These are phyloP conservation scores for Caradrina kadenii DNA, from an alignment of 2,888 invertebrate genomes.

Conservation along the genomic window DNA sequence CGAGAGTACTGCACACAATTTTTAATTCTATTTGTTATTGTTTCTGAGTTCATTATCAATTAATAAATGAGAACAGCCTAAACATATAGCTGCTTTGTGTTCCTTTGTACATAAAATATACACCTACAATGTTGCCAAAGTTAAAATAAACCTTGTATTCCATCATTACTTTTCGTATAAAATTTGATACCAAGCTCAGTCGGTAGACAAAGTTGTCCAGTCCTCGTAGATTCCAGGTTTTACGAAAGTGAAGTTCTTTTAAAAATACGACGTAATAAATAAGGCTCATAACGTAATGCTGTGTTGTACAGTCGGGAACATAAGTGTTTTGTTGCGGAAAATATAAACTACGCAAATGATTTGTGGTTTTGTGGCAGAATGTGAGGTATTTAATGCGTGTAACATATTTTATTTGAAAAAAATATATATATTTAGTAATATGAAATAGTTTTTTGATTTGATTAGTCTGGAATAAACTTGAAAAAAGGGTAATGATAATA, in stretches of 20 bases:
- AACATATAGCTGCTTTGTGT: too few relatives aligned
- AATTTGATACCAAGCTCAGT: conserved; percentile 31
- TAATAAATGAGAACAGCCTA: too few relatives aligned
- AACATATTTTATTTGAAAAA: background rate
- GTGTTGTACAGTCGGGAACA: conserved; percentile 50
- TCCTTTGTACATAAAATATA: conserved; percentile 9
- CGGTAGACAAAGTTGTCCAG: conserved; percentile 43
- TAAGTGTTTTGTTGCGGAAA: conserved; percentile 36
- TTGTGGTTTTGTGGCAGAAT: conserved; percentile 19
- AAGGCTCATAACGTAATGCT: conserved; percentile 49
- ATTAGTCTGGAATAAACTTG: background rate
- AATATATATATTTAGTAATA: background rate
- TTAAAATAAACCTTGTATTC: conserved; percentile 40
- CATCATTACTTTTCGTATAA: conserved; percentile 28
- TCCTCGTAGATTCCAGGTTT: conserved; percentile 40
- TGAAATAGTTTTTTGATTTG: conserved; percentile 14
- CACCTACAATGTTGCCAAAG: conserved; percentile 14
- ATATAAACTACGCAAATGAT: conserved; percentile 38
- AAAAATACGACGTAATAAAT: conserved; percentile 64
- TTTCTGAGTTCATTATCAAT: too few relatives aligned
- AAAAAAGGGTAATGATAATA: too few relatives aligned
- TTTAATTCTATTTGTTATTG: too few relatives aligned
- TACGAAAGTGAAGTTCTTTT: conserved; percentile 57
- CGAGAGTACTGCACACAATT: too few relatives aligned
- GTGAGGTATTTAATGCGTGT: conserved; percentile 10